These are phyloP conservation scores for Clanis bilineata DNA, from an alignment of 2,888 invertebrate species.

Conservation along the genomic window DNA sequence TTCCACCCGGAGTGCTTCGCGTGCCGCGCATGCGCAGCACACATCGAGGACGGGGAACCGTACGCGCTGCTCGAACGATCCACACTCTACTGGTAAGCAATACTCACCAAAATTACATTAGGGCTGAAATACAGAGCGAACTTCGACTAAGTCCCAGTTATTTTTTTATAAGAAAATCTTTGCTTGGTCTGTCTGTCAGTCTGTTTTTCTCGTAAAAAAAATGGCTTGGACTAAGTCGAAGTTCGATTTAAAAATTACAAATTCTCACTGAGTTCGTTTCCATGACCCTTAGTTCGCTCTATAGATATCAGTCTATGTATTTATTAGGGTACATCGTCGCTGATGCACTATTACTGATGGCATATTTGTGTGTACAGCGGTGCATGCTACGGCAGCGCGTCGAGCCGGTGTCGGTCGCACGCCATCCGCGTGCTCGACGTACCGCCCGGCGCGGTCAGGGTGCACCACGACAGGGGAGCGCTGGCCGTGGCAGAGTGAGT, in stretches of 20 bases:
- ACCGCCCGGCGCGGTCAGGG: constrained; percentile 76
- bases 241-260: too few species aligned
- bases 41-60: constrained; percentile 95
- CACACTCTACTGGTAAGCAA: constrained; percentile 90
- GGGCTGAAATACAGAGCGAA: too few species aligned
- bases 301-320: too few species aligned
- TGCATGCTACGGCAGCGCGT: constrained; percentile 84
- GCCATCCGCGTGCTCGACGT: constrained; percentile 93
- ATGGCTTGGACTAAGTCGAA: too few species aligned
- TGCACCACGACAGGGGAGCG: constrained; percentile 34
- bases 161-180: too few species aligned
- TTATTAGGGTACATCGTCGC: too few species aligned
- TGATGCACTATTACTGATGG: too few species aligned
- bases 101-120: background rate
- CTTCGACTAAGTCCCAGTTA: too few species aligned
- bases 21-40: constrained; percentile 90
- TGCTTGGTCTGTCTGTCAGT: too few species aligned
- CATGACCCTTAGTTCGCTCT: too few species aligned
- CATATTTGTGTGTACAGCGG: constrained; percentile 76
- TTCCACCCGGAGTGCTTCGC: constrained; percentile 98
- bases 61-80: constrained; percentile 96
- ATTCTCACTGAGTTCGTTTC: too few species aligned
- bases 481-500: constrained; percentile 62
- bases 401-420: constrained; percentile 74
- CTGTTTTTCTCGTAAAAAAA: too few species aligned